phyloP scores from a whole-genome alignment of 2,888 invertebrate species.

The Cephus runcator region DNA sequence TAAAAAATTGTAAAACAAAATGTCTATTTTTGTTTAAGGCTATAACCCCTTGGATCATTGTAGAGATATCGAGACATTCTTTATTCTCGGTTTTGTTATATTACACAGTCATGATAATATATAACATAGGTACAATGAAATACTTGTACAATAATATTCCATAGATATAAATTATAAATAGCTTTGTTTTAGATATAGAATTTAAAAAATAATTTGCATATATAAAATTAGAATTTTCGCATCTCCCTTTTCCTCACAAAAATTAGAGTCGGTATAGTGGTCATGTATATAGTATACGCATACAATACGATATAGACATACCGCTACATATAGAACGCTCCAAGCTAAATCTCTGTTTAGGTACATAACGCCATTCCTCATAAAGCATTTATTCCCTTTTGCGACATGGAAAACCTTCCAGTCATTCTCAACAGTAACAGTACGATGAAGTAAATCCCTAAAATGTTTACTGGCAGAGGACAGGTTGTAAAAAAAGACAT shows the following conservation, averaged over 20 bases:
- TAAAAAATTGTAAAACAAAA: slow-evolving; percentile 28
- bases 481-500: background rate
- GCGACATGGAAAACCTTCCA: background rate
- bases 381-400: background rate
- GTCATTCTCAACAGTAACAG: background rate
- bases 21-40: background rate
- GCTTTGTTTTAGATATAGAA: background rate
- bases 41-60: background rate
- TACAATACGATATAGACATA: background rate
- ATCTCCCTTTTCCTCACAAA: background rate
- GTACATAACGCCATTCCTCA: background rate
- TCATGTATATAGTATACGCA: background rate
- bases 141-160: slow-evolving; percentile 2
- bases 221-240: slow-evolving; percentile 2
- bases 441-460: background rate
- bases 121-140: background rate
- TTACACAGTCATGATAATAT: slow-evolving; percentile 3
- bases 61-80: background rate
- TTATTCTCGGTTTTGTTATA: background rate
- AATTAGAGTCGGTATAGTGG: background rate
- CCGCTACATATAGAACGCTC: background rate
- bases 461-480: background rate
- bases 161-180: slow-evolving; percentile 6
- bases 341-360: background rate
- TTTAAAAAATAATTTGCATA: slow-evolving; percentile 5